These are phyloP conservation scores for Poeciliopsis paucimaculata DNA, from an alignment of 2,797 vertebrate genomes.

Conservation along the genomic window DNA sequence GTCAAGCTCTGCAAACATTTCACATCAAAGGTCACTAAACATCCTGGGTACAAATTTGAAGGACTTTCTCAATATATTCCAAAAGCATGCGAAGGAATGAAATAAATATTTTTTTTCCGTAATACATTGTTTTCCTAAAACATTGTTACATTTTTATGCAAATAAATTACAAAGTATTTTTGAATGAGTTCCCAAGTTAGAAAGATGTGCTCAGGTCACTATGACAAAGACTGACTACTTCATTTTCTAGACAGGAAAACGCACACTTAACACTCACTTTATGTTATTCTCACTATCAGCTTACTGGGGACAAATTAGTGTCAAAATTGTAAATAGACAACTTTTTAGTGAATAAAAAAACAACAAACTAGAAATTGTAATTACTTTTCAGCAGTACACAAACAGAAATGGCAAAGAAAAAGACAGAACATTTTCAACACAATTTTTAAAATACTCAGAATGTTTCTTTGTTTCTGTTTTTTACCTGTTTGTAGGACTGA, in stretches of 20 bases:
- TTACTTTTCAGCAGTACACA: not conserved
- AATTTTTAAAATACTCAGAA: not conserved
- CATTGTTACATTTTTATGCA: not conserved
- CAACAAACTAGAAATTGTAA: not conserved
- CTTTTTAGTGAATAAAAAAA: not conserved
- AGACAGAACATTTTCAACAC: not conserved
- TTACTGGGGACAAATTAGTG: not conserved
- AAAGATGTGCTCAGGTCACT: not conserved
- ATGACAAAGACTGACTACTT: not conserved
- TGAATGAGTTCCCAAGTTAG: not conserved
- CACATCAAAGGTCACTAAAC: conserved; percentile 14
- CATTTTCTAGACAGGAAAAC: not conserved
- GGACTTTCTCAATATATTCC: not conserved
- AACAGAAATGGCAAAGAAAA: not conserved
- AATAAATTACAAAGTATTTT: not conserved
- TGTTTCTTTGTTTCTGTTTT: not conserved
- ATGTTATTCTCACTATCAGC: not conserved
- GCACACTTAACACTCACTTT: not conserved
- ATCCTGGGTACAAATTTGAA: conserved; percentile 16
- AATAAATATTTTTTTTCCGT: not conserved
- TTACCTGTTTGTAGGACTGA: conserved; percentile 94
- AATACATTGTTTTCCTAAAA: too few species aligned
- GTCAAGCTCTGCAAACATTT: conserved; percentile 50
- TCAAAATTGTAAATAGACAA: not conserved
- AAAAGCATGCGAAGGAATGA: not conserved